Evolutionary conservation across 2,888 invertebrate genomes (phyloP).

Genomic region (Conops quadrifasciatus): DNA sequence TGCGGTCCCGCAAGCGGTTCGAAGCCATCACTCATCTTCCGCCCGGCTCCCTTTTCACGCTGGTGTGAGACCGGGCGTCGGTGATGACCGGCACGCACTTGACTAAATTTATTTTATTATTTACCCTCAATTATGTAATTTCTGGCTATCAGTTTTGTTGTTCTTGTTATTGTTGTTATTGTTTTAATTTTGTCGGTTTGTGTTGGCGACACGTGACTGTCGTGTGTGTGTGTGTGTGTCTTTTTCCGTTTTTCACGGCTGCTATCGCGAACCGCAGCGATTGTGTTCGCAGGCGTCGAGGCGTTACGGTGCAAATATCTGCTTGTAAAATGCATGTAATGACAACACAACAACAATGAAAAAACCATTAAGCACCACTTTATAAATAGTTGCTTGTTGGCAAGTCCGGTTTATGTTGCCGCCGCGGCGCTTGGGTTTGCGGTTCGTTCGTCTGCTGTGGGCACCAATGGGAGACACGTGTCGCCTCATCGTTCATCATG

Average conservation of each 20-base stretch:
- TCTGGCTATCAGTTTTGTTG: neutral
- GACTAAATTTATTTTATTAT: slow-evolving; percentile 33
- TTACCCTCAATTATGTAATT: slow-evolving; percentile 36
- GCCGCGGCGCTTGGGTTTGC: slow-evolving; percentile 28
- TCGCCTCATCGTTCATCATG: slow-evolving; percentile 22
- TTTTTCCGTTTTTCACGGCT: neutral
- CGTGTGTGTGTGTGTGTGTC: slow-evolving; percentile 3
- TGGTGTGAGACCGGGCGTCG: slow-evolving; percentile 2
- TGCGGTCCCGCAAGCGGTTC: slow-evolving; percentile 24
- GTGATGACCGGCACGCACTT: slow-evolving; percentile 4
- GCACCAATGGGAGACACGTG: slow-evolving; percentile 23
- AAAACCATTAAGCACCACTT: slow-evolving; percentile 51
- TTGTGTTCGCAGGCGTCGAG: slow-evolving; percentile 19
- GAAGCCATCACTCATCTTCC: slow-evolving; percentile 25
- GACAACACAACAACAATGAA: slow-evolving; percentile 43
- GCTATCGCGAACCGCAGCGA: neutral
- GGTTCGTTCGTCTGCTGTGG: slow-evolving; percentile 27
- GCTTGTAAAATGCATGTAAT: slow-evolving; percentile 57
- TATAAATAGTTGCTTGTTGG: slow-evolving; percentile 47
- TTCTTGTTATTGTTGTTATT: slow-evolving; percentile 10
- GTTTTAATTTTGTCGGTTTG: slow-evolving; percentile 8
- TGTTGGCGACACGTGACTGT: slow-evolving; percentile 33
- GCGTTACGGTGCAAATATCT: slow-evolving; percentile 31
- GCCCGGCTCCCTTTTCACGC: neutral
- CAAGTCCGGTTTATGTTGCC: slow-evolving; percentile 27